Percentiles rank a stretch among this genome's conserved stretches.
These are phyloP conservation scores for Leptestheria dahalacensis DNA, from an alignment of 1,140 invertebrate genomes.

Conservation along the genomic window DNA sequence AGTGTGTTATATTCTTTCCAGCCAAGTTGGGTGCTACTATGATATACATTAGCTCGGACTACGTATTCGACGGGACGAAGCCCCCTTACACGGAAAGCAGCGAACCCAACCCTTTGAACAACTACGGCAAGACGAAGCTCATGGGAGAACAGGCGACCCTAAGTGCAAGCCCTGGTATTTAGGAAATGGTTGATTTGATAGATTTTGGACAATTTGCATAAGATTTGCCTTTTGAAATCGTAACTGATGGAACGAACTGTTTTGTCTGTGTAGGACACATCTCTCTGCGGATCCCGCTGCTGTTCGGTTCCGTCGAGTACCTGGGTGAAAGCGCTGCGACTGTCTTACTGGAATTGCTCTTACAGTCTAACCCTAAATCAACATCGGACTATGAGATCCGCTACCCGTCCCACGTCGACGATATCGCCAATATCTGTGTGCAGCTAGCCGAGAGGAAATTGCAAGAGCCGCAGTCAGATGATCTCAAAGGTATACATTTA, in stretches of 20 bases:
- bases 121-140: constrained; percentile 37
- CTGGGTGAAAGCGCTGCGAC: constrained; percentile 38
- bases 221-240: too few relatives aligned
- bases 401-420: constrained; percentile 33
- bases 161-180: constrained; percentile 25
- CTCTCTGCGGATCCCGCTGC: constrained; percentile 35
- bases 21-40: constrained; percentile 28
- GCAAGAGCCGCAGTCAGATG: not conserved
- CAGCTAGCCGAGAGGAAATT: constrained; percentile 24
- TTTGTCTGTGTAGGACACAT: constrained; percentile 25
- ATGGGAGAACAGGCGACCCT: constrained; percentile 33
- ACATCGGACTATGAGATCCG: constrained; percentile 34
- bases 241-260: too few relatives aligned
- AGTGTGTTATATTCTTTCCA: constrained; percentile 18
- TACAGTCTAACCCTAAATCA: constrained; percentile 19
- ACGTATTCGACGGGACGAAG: constrained; percentile 40
- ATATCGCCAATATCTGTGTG: constrained; percentile 31
- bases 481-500: not conserved
- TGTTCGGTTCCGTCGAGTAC: constrained; percentile 33
- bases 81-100: constrained; percentile 34
- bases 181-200: not conserved
- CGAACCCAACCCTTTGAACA: constrained; percentile 35
- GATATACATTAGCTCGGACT: constrained; percentile 42
- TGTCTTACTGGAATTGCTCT: constrained; percentile 28
- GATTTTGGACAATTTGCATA: not conserved